Base-by-base conservation (phyloP, 2,888 invertebrate species). In the Metacarcinus magister region DNA sequence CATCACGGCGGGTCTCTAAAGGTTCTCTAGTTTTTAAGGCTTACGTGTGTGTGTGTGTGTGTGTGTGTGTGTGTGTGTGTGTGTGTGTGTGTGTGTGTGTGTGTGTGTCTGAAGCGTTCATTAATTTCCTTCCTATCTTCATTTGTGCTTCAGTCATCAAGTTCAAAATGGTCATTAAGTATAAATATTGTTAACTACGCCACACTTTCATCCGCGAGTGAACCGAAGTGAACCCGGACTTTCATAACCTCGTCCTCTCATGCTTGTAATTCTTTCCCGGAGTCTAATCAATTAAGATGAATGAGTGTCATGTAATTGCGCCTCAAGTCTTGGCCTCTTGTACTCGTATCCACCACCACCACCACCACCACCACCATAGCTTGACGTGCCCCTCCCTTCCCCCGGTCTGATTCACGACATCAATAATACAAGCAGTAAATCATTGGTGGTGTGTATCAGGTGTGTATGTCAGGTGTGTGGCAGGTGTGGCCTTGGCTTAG, bases 21-120 rank as follows among this genome's bases (percentile, higher is more conserved):
- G 90, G 48, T 94, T 94, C 10, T 95, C 87, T 94, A 82, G 0
- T 5, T 94, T 43, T 48, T 54, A 2, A 19, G 60, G 48, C 23
- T 60, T 60, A 60, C 19, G 2, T 13, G 54, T 16, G 54, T 16
- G 16, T 54, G 54, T 54, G 54, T 95, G 60, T 95, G 75, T 92
- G 60, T 92, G 75, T 95, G 60, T 95, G 44, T 95, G 67, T 95
- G 46, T 95, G 67, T 95, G 82, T 95, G 67, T 93, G 46, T 67
- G 67, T 93, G 75, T 95, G 44, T 95, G 75, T 92, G 23, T 95
- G 28, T 92, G 54, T 95, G 67, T 92, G 54, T 95, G 67, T 95
- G 39, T 95, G 67, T 60, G 54, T 92, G 67, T 95, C 32, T 95
- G 60, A 19, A 60, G 19, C 60, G 23, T 1, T 0, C 19, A 54